These are phyloP conservation scores for Hydrotaea cyrtoneurina DNA, from an alignment of 2,888 invertebrate genomes.

Conservation along the genomic window DNA sequence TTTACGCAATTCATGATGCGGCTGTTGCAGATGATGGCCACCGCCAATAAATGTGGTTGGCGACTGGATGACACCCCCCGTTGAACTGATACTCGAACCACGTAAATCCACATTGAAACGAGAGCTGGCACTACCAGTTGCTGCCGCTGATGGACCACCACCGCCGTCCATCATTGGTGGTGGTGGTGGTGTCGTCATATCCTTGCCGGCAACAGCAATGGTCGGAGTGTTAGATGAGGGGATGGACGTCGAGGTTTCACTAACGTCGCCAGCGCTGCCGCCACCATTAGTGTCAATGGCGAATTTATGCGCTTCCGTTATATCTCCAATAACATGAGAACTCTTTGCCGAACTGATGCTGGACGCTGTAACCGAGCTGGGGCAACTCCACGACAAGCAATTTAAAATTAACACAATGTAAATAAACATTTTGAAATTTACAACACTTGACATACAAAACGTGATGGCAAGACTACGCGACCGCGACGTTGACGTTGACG, in stretches of 20 bases:
- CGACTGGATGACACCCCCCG: slow-evolving; percentile 63
- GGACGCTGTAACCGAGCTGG: slow-evolving; percentile 37
- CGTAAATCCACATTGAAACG: slow-evolving; percentile 67
- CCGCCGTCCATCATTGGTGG: not conserved
- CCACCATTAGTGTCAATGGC: not conserved
- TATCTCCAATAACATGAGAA: slow-evolving; percentile 36
- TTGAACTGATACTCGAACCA: slow-evolving; percentile 54
- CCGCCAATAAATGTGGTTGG: slow-evolving; percentile 64
- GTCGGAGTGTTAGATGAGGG: not conserved
- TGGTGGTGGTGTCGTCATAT: not conserved
- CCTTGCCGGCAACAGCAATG: not conserved
- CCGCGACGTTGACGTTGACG: slow-evolving; percentile 33
- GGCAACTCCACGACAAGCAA: slow-evolving; percentile 42
- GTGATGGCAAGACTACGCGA: slow-evolving; percentile 60
- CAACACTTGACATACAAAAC: slow-evolving; percentile 64
- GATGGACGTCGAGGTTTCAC: not conserved
- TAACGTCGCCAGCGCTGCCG: not conserved
- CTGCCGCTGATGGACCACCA: not conserved
- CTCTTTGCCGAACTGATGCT: slow-evolving; percentile 51
- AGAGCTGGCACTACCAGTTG: slow-evolving; percentile 62
- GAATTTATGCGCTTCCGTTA: slow-evolving; percentile 42
- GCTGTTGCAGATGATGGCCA: slow-evolving; percentile 25
- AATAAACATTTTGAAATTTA: slow-evolving; percentile 63
- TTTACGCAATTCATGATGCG: slow-evolving; percentile 41
- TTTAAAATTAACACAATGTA: slow-evolving; percentile 62